These are phyloP conservation scores for Chaetophractus vellerosus DNA, from an alignment of 2,797 vertebrate genomes.

Conservation along the genomic window DNA sequence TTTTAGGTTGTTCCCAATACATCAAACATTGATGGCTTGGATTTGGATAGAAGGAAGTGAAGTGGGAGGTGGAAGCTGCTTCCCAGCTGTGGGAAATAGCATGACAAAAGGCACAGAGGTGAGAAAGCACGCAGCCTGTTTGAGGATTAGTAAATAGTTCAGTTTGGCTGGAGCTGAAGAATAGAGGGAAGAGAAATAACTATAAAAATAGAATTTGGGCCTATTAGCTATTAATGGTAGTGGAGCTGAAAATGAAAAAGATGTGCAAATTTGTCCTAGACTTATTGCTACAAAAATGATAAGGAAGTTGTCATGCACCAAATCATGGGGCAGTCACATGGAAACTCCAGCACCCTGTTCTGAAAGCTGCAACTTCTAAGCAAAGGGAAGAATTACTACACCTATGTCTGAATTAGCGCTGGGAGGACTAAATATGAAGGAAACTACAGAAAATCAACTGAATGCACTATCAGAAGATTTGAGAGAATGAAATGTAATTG, in stretches of 20 bases:
- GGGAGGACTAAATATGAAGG: not conserved
- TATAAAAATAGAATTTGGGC: not conserved
- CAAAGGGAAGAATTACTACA: not conserved
- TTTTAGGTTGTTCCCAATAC: not conserved
- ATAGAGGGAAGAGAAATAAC: not conserved
- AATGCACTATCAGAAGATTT: not conserved
- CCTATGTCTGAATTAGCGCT: not conserved
- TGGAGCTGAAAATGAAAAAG: not conserved
- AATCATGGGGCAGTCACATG: not conserved
- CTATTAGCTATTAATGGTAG: not conserved
- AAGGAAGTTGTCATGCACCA: not conserved
- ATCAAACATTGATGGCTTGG: not conserved
- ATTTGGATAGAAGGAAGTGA: not conserved
- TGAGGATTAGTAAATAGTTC: constrained; percentile 14
- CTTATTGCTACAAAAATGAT: not conserved
- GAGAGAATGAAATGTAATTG: not conserved
- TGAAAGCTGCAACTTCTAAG: not conserved
- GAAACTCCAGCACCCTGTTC: not conserved
- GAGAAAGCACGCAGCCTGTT: not conserved
- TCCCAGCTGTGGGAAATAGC: not conserved
- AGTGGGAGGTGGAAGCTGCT: not conserved
- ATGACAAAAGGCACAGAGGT: not conserved
- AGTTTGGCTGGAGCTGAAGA: not conserved
- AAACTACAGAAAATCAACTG: not conserved
- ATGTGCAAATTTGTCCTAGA: not conserved